Base-by-base conservation (phyloP, 2,113 vertebrate genomes). In the Columba janthina region DNA sequence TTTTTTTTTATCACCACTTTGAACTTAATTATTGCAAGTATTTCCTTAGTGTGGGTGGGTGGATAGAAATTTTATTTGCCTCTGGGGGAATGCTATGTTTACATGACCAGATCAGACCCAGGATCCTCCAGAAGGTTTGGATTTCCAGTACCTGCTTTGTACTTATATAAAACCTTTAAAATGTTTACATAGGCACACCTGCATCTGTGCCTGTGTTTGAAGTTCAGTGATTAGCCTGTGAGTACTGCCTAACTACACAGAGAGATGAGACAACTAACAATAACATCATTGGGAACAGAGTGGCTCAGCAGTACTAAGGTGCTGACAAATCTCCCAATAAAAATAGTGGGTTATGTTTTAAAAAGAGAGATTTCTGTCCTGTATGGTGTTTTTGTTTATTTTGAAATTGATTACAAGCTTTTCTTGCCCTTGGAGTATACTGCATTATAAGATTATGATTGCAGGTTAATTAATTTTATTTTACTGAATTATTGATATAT, bases 31-130 rank as follows among this genome's bases (percentile, higher is more conserved):
- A 58, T 15, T 70, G 13, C 6, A 66, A 46, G 13, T 51, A 34
- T 9, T 81, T 72, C 7, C 60, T 25, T 31, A 11, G 16, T 3
- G 44, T 4, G 11, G 9, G 15, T 2, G 5, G 12, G 21, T 8
- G 6, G 15, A 15, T 31, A 73, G 29, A 48, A n/a, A 57, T 58
- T 10, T 5, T 20, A 26, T 69, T 83, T 25, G 25, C 54, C 6
- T 20, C 8, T 1, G 4, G 1, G 2, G 5, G 24, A 56, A n/a
- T 28, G 18, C 18, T 40, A 1, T 38, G 8, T 88, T 82, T 42
- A 17, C 0, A 0, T 73, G 64, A 54, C 50, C 44, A 36, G 28
- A 19, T 69, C 18, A 36, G 53, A 53, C 24, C 51, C 34, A 17
- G 46, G n/a, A 56, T 83, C 38, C 6, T 86, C 15, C 42, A 50